These are phyloP conservation scores for Hipposideros larvatus DNA, from an alignment of 2,797 vertebrate genomes.

Conservation along the genomic window DNA sequence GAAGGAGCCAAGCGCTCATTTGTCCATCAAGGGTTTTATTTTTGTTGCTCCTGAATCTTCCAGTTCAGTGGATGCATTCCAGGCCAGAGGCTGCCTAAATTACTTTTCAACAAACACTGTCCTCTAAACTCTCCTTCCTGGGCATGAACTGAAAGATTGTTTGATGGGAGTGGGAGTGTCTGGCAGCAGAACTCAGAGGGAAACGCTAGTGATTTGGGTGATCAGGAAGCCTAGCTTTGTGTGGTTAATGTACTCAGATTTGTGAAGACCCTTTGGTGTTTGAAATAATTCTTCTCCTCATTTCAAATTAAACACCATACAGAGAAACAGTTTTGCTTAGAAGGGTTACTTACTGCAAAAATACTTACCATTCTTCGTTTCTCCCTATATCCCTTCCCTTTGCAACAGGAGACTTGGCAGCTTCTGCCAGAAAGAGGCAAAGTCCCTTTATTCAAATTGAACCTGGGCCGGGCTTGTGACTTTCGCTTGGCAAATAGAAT, in stretches of 20 bases:
- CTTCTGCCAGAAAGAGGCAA: neutral
- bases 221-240: neutral
- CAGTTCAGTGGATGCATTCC: slow-evolving; percentile 64
- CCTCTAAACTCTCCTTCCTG: slow-evolving; percentile 66
- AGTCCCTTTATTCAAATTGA: neutral
- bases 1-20: slow-evolving; percentile 71
- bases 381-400: neutral
- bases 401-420: neutral
- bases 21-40: slow-evolving; percentile 77
- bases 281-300: neutral
- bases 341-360: neutral
- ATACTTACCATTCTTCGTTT: neutral
- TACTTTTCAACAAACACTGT: slow-evolving; percentile 70
- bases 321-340: neutral
- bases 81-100: slow-evolving; percentile 71
- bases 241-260: neutral
- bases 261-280: neutral
- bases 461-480: neutral
- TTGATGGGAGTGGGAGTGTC: neutral
- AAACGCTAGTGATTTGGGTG: neutral
- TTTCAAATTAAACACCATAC: neutral
- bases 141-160: neutral
- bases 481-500: neutral
- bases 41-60: slow-evolving; percentile 77
- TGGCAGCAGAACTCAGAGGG: neutral